phyloP scores from a whole-genome alignment of 2,888 invertebrate genomes.

The Plebejus argus region DNA sequence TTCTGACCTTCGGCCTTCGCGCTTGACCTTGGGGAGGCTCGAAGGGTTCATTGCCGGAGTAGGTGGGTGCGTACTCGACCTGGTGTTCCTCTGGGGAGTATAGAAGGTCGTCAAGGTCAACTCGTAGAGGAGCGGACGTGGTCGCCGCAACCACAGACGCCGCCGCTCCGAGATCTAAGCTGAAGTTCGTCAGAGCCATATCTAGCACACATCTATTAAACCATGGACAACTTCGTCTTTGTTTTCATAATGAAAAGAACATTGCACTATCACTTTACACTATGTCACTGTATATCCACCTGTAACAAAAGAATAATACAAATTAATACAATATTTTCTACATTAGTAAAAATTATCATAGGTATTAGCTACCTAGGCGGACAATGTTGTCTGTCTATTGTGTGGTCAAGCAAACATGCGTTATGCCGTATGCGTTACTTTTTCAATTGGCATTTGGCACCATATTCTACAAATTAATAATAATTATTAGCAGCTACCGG shows the following conservation, averaged over 20 bases:
- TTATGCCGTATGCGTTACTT: too few species aligned
- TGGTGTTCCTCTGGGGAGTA: conserved; percentile 66
- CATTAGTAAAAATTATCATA: background rate
- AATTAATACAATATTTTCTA: background rate
- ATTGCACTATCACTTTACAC: conserved; percentile 60
- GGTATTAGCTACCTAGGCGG: background rate
- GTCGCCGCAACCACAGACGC: conserved; percentile 62
- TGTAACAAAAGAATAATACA: conserved; percentile 55
- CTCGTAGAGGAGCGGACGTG: conserved; percentile 59
- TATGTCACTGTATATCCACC: conserved; percentile 54
- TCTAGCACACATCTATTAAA: conserved; percentile 57
- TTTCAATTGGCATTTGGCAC: too few species aligned
- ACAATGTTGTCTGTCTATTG: too few species aligned
- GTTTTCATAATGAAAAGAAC: conserved; percentile 55
- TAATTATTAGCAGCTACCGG: too few species aligned
- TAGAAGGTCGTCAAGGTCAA: conserved; percentile 67
- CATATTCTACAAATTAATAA: too few species aligned
- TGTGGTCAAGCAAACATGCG: background rate
- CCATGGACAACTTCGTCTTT: conserved; percentile 46
- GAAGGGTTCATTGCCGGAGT: conserved; percentile 59
- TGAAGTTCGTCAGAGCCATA: conserved; percentile 75
- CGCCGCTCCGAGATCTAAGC: conserved; percentile 60
- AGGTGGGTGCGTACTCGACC: conserved; percentile 52
- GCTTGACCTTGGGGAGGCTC: conserved; percentile 55
- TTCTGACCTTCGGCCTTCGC: conserved; percentile 65